A percentile compares a stretch with the other conserved stretches of the same genome.
These are phyloP conservation scores for Adelges cooleyi DNA, from an alignment of 1,140 invertebrate species.

Conservation along the genomic window DNA sequence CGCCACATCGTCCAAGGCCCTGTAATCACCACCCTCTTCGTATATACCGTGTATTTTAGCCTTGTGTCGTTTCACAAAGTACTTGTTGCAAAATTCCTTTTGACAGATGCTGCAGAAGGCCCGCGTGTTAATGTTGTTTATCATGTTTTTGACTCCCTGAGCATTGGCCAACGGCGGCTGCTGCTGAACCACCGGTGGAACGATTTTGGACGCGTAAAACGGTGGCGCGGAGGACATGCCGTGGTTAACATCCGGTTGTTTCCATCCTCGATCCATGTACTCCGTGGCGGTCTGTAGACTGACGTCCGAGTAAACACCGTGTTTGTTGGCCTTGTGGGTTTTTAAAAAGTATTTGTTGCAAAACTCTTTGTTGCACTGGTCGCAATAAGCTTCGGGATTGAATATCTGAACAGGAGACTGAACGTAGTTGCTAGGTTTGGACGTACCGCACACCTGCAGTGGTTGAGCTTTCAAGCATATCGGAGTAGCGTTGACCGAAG, in stretches of 20 bases:
- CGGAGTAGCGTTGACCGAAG: neutral
- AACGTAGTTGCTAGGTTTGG: neutral
- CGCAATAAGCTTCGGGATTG: constrained; percentile 91
- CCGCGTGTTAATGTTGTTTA: constrained; percentile 40
- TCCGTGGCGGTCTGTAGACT: too few relatives aligned
- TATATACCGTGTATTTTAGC: constrained; percentile 45
- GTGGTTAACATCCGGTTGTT: too few relatives aligned
- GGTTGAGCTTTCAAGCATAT: neutral
- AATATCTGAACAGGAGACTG: constrained; percentile 51
- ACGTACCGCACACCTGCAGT: neutral
- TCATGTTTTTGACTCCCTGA: constrained; percentile 35
- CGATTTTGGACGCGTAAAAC: too few relatives aligned
- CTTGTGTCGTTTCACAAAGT: constrained; percentile 54
- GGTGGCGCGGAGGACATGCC: too few relatives aligned
- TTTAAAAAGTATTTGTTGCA: constrained; percentile 99
- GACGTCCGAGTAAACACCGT: constrained; percentile 66
- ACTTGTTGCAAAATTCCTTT: constrained; percentile 62
- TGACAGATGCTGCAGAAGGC: constrained; percentile 49
- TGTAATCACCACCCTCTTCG: neutral
- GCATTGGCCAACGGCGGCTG: constrained; percentile 6
- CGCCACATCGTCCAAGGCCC: neutral
- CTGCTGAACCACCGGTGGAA: neutral
- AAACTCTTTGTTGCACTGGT: constrained; percentile 96
- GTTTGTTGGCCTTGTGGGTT: constrained; percentile 91
- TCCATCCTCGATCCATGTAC: too few relatives aligned